A percentile compares a stretch with the other conserved stretches of the same genome.
These are phyloP conservation scores for Drosophila lacteicornis DNA, from an alignment of 1,140 invertebrate genomes.

Conservation along the genomic window DNA sequence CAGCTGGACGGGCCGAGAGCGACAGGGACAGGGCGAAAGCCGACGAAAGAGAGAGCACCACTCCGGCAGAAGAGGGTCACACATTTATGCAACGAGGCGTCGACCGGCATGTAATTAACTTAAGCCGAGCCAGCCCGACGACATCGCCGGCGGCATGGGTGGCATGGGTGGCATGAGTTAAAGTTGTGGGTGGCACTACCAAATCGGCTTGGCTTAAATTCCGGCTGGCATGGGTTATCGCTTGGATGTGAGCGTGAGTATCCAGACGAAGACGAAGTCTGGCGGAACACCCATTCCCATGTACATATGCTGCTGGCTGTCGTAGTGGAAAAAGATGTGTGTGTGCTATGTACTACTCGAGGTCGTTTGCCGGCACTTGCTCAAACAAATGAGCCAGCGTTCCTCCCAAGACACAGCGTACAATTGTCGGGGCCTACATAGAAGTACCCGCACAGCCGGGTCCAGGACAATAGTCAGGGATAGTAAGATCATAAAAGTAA, in stretches of 20 bases:
- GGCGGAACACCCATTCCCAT: constrained; percentile 5
- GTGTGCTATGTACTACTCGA: constrained; percentile 47
- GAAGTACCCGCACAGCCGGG: neutral
- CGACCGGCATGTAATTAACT: constrained; percentile 81
- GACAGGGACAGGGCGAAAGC: constrained; percentile 8
- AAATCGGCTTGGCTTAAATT: constrained; percentile 16
- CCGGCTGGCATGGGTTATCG: constrained; percentile 16
- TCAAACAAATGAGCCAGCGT: constrained; percentile 48
- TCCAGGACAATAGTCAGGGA: constrained; percentile 9
- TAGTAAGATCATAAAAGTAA: neutral
- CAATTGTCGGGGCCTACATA: neutral
- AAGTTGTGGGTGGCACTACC: constrained; percentile 12
- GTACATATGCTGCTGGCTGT: neutral
- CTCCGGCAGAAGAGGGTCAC: constrained; percentile 55
- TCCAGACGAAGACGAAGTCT: constrained; percentile 51
- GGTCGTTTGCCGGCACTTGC: constrained; percentile 77
- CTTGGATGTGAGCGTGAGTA: neutral
- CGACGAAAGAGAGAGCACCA: constrained; percentile 26
- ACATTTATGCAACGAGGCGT: constrained; percentile 80
- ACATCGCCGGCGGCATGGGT: constrained; percentile 9
- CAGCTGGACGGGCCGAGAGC: constrained; percentile 61
- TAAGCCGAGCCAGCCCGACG: constrained; percentile 66
- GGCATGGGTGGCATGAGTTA: constrained; percentile 4
- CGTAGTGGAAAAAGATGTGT: neutral
- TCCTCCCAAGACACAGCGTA: neutral